Evolutionary conservation across 2,113 vertebrate species (phyloP), one percentile per base, ranked within the genome.

Genomic region (human): DNA sequence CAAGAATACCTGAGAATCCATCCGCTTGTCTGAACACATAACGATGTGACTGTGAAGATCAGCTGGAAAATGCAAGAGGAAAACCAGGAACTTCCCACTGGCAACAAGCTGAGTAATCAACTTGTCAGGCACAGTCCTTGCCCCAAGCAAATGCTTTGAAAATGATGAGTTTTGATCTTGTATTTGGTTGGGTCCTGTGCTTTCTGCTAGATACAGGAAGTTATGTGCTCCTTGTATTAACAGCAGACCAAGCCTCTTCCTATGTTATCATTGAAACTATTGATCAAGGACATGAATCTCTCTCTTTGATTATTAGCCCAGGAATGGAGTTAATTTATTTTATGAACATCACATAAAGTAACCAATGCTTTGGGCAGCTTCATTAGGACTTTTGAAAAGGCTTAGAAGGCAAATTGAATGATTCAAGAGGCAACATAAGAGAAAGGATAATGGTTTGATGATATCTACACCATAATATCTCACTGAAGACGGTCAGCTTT

Each of bases 131-230:
- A 88, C 13, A 30, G 66, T 90, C 88, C 80, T 93, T 96, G 76
- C 97, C 98, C 80, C 18, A 95, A 92, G 88, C 45, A 98, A 97
- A 94, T 48, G 25, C 55, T 93, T 84, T 97, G 89, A 97, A 96
- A 97, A 92, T 82, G 0, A 96, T 97, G 96, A 97, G 84, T 97
- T 97, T 95, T 98, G 96, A 97, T 97, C 97, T 97, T 94, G 61
- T 18, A 38, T 0, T 0, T 13, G n/a, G 70, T 97, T 93, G 82
- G 82, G 12, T 48, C 89, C 14, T 64, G 87, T 94, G 81, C n/a
- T 96, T 86, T 97, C 48, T 86, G 64, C 94, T 68, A 94, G 23
- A 57, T 57, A 50, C 66, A 93, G 89, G 59, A 97, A 90, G 6
- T 73, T 17, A 52, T 61, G 0, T 61, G 48, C 66, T 93, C 59